Evolutionary conservation across 1,140 invertebrate genomes (phyloP).

Genomic region (Pteromalus puparum): DNA sequence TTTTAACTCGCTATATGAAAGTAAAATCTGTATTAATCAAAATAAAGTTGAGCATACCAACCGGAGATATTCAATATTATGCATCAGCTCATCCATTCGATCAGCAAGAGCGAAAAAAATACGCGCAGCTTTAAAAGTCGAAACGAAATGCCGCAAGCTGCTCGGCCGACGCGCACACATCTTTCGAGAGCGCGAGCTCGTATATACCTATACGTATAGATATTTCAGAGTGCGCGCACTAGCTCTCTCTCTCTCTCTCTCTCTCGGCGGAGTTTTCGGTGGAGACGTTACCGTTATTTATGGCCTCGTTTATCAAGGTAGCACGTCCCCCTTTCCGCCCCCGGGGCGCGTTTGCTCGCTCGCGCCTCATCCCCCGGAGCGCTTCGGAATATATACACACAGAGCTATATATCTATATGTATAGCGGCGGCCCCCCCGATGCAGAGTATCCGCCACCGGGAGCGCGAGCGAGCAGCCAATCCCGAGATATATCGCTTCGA

Average conservation of each 20-base stretch:
- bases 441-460: slow-evolving; percentile 67
- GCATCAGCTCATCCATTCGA: not conserved
- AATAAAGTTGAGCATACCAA: slow-evolving; percentile 8
- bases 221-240: slow-evolving; percentile 55
- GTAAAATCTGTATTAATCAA: too few relatives aligned
- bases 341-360: slow-evolving; percentile 52
- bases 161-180: not conserved
- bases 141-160: slow-evolving; percentile 25
- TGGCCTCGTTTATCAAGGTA: slow-evolving; percentile 73
- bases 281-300: slow-evolving; percentile 74
- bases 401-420: not conserved
- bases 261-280: slow-evolving; percentile 65
- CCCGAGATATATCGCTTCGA: slow-evolving; percentile 71
- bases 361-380: slow-evolving; percentile 31
- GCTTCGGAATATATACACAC: not conserved
- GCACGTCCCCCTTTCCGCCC: slow-evolving; percentile 66
- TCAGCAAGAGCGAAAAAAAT: not conserved
- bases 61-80: not conserved
- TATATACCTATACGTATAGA: slow-evolving; percentile 30
- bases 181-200: slow-evolving; percentile 20
- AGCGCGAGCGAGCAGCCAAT: slow-evolving; percentile 63
- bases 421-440: slow-evolving; percentile 56
- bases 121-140: slow-evolving; percentile 28
- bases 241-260: slow-evolving; percentile 52
- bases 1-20: too few relatives aligned